These are phyloP conservation scores for Lysandra bellargus DNA, from an alignment of 2,888 invertebrate genomes.

Conservation along the genomic window DNA sequence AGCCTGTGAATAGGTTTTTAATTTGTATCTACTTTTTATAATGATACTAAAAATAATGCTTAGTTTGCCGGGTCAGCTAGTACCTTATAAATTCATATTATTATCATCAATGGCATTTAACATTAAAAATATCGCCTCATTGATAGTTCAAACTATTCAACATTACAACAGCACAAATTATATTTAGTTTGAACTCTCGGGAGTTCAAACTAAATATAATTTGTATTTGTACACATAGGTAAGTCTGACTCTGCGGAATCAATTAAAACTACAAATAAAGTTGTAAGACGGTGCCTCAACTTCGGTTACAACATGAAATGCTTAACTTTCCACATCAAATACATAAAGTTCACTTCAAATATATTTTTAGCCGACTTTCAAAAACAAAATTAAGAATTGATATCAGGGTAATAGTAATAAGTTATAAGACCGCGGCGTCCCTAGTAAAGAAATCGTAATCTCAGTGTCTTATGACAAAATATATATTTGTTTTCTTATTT, in stretches of 20 bases:
- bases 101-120: no score
- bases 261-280: conserved; percentile 71
- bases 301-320: conserved; percentile 41
- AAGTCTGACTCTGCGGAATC: conserved; percentile 57
- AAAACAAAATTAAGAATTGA: not conserved
- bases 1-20: no score
- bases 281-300: conserved; percentile 60
- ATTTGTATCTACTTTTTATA: no score
- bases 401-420: not conserved
- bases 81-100: no score
- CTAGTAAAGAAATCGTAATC: not conserved
- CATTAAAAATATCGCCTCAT: not conserved
- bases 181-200: conserved; percentile 43
- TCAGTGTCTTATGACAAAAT: no score
- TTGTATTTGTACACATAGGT: conserved; percentile 47
- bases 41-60: no score
- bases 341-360: not conserved
- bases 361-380: not conserved
- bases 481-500: no score
- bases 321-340: conserved; percentile 7
- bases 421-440: not conserved
- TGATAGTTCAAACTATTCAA: not conserved
- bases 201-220: no score
- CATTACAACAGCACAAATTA: not conserved
- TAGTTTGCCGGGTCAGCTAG: no score